Evolutionary conservation across 2,888 invertebrate species (phyloP).

Genomic region (Bellardia bayeri): DNA sequence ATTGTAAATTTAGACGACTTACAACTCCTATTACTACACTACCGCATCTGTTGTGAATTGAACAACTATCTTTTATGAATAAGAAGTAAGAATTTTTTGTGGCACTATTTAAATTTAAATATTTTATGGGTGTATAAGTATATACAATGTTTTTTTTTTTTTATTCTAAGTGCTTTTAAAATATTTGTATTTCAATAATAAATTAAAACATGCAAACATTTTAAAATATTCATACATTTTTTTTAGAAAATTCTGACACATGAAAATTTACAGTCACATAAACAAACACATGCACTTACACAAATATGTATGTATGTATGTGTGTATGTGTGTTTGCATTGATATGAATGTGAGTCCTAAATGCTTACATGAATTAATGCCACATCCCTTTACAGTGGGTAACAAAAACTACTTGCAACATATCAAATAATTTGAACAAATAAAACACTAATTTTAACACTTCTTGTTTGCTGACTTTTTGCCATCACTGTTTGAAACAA

Average conservation of each 20-base stretch:
- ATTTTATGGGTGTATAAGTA: background rate
- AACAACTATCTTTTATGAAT: background rate
- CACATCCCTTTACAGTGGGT: background rate
- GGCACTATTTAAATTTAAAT: background rate
- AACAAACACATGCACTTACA: background rate
- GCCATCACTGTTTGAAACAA: background rate
- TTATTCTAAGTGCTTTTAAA: conserved; percentile 5
- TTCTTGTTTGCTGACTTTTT: background rate
- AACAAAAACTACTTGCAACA: background rate
- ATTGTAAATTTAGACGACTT: too few relatives aligned
- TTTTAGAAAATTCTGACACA: conserved; percentile 42
- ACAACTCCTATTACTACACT: too few relatives aligned
- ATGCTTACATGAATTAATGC: background rate
- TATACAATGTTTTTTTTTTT: background rate
- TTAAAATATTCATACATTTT: conserved; percentile 36
- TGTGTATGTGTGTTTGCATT: background rate
- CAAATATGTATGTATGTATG: background rate
- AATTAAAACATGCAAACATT: background rate
- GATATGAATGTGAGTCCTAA: background rate
- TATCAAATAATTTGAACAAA: background rate
- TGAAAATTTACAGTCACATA: conserved; percentile 45
- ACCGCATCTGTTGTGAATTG: too few relatives aligned
- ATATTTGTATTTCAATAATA: conserved; percentile 11
- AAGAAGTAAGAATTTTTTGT: background rate
- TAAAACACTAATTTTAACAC: background rate